Conservation (phyloP, 2,888 invertebrate species). For the Ellobium chinense region DNA sequence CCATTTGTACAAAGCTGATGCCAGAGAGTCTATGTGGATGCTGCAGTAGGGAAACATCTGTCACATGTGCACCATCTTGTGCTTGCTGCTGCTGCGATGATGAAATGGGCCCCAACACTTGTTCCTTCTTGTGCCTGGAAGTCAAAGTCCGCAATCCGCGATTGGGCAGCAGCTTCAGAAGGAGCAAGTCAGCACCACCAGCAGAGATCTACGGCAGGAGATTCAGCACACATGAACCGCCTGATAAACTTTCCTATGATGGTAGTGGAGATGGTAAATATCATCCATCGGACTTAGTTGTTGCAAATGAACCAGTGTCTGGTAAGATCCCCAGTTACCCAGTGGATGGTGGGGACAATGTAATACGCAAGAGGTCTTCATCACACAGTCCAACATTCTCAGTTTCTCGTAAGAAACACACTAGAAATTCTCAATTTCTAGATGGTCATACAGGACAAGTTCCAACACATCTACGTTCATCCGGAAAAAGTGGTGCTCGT, state of each 20-base stretch:
- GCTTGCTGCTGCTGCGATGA: background rate
- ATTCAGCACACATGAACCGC: background rate
- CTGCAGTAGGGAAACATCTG: background rate
- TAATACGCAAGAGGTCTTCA: background rate
- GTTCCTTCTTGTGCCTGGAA: background rate
- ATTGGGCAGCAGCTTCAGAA: background rate
- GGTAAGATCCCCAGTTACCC: background rate
- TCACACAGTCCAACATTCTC: background rate
- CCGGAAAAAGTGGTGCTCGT: background rate
- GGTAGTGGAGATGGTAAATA: background rate
- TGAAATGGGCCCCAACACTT: background rate
- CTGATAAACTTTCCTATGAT: background rate
- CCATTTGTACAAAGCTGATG: background rate
- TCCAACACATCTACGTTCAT: background rate
- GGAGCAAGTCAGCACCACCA: background rate
- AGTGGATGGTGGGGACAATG: background rate
- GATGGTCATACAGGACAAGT: too few species aligned
- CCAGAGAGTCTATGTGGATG: background rate
- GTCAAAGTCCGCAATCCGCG: background rate
- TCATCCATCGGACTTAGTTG: background rate
- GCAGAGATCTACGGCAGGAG: background rate
- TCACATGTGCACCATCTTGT: background rate
- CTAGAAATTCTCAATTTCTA: too few species aligned
- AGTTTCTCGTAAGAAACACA: background rate
- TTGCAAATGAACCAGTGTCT: background rate